Conservation (phyloP, 30 jellyfish, hydroid and myxozoan species). For the Catostylus mosaicus region DNA sequence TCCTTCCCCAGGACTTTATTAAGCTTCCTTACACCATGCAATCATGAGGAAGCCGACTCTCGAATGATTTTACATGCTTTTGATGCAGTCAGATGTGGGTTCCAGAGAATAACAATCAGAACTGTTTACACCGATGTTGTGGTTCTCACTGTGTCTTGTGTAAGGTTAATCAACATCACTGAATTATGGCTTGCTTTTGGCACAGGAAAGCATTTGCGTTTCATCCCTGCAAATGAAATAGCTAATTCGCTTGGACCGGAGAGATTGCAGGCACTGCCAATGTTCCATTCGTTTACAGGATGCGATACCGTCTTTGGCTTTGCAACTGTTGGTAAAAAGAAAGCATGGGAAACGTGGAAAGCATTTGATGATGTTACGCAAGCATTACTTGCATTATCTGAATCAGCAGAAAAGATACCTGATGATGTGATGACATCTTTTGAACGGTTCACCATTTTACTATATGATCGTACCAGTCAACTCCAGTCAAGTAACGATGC, state of each 20-base stretch:
- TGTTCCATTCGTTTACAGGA: conserved; percentile 32
- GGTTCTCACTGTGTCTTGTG: conserved; percentile 16
- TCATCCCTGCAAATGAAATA: conserved; percentile 30
- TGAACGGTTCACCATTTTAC: conserved; percentile 24
- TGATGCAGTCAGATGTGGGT: conserved; percentile 35
- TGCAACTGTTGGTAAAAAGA: conserved; percentile 35
- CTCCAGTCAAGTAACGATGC: conserved; percentile 8
- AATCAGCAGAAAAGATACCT: conserved; percentile 2
- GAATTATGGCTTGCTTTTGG: conserved; percentile 60
- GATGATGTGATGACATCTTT: not conserved
- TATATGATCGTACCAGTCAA: conserved; percentile 44
- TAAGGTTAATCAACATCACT: not conserved
- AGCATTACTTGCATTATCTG: not conserved
- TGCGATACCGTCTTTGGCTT: conserved; percentile 41
- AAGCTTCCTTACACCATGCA: conserved; percentile 37
- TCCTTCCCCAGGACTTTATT: conserved; percentile 16
- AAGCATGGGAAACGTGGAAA: conserved; percentile 45
- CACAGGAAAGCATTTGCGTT: conserved; percentile 34
- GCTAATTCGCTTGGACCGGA: conserved; percentile 27
- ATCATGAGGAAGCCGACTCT: conserved; percentile 62
- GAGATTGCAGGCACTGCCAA: conserved; percentile 23
- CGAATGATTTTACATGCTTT: conserved; percentile 43
- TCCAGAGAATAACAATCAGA: conserved; percentile 8
- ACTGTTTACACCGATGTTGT: conserved; percentile 57
- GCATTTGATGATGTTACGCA: conserved; percentile 21